These are phyloP conservation scores for Parelbella ahira DNA, from an alignment of 2,888 invertebrate genomes.

Conservation along the genomic window DNA sequence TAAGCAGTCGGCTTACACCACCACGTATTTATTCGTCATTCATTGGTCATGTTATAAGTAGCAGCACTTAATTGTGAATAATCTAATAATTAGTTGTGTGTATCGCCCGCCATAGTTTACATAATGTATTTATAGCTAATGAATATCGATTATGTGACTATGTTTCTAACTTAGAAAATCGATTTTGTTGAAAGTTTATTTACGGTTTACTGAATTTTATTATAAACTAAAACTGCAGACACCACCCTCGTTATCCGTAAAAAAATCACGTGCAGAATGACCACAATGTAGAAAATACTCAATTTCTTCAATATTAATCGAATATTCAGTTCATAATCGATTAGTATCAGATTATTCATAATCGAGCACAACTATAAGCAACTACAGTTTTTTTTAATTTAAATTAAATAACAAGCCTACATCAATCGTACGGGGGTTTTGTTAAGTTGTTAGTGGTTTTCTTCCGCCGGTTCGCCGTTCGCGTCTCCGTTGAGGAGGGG, in stretches of 20 bases:
- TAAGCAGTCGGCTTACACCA: conserved; percentile 23
- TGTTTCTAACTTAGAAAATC: no score
- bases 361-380: conserved; percentile 2
- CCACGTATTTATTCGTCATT: conserved; percentile 20
- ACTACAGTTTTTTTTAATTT: conserved; percentile 14
- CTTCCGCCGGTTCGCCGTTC: conserved; percentile 49
- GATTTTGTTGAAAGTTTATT: background rate
- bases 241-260: no score
- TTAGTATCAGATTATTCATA: conserved; percentile 13
- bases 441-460: conserved; percentile 43
- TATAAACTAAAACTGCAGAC: no score
- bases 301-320: no score
- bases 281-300: no score
- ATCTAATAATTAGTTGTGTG: conserved; percentile 2
- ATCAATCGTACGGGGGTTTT: conserved; percentile 23
- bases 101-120: no score
- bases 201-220: no score
- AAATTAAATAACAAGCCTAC: conserved; percentile 23
- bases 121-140: no score
- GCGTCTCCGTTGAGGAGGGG: conserved; percentile 61
- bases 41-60: conserved; percentile 21
- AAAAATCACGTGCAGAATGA: no score
- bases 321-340: background rate
- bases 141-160: background rate
- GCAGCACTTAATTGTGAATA: conserved; percentile 4